Evolutionary conservation across 2,888 invertebrate species (phyloP).

Genomic region (Toxonevra muliebris): DNA sequence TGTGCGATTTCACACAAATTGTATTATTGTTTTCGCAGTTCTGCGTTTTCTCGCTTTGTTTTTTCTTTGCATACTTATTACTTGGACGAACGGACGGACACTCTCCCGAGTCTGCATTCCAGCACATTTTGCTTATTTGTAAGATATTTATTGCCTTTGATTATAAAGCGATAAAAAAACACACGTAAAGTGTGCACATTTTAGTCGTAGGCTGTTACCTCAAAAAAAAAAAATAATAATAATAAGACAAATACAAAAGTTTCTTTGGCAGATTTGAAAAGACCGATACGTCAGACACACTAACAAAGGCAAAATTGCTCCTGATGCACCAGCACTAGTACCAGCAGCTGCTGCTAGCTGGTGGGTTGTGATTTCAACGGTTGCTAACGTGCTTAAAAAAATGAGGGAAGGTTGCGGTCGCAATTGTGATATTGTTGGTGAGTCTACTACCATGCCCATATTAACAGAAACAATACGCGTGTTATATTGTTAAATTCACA

Average conservation of each 20-base stretch:
- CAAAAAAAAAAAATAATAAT: constrained; percentile 26
- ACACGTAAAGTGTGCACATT: constrained; percentile 60
- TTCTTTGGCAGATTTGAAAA: constrained; percentile 36
- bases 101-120: constrained; percentile 51
- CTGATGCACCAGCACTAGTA: constrained; percentile 34
- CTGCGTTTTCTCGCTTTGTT: constrained; percentile 19
- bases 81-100: constrained; percentile 21
- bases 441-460: constrained; percentile 11
- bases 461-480: constrained; percentile 33
- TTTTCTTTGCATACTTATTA: constrained; percentile 23
- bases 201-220: constrained; percentile 31
- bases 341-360: constrained; percentile 37
- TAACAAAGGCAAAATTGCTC: constrained; percentile 49
- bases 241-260: constrained; percentile 5
- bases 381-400: constrained; percentile 1
- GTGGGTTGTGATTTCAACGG: constrained; percentile 37
- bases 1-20: constrained; percentile 44
- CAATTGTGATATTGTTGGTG: constrained; percentile 21
- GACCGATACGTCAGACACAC: constrained; percentile 38
- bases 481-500: constrained; percentile 42
- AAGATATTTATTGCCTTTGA: constrained; percentile 66
- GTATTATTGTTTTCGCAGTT: constrained; percentile 43
- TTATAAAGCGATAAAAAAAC: constrained; percentile 63
- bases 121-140: constrained; percentile 66
- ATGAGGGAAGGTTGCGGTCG: constrained; percentile 20